Evolutionary conservation across 2,797 vertebrate genomes (phyloP).

Genomic region (Falco naumanni): DNA sequence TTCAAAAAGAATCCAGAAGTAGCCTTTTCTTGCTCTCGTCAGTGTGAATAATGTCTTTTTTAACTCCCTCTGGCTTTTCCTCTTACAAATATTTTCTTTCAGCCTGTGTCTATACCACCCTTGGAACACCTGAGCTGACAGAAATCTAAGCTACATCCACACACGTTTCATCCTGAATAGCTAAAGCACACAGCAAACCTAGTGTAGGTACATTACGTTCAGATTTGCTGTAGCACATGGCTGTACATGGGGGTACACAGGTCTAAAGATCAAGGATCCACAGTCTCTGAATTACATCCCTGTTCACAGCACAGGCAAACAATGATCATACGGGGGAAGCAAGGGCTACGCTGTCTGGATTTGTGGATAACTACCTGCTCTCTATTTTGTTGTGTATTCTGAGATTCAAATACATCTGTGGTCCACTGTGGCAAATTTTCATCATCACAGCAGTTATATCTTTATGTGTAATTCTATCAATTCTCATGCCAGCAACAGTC

Average conservation of each 20-base stretch:
- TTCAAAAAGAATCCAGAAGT: background rate
- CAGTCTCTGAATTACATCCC: background rate
- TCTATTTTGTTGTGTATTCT: background rate
- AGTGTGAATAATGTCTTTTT: background rate
- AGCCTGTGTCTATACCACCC: too few relatives aligned
- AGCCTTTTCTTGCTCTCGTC: background rate
- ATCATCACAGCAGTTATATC: background rate
- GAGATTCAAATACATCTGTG: background rate
- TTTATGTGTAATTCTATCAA: background rate
- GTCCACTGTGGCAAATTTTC: background rate
- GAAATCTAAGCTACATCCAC: background rate
- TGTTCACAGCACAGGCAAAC: accelerated
- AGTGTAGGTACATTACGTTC: accelerated
- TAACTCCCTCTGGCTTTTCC: background rate
- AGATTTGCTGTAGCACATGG: accelerated
- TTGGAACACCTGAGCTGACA: background rate
- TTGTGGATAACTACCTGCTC: background rate
- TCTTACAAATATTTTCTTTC: background rate
- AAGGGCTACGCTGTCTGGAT: background rate
- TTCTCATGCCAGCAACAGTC: background rate
- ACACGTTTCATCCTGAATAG: background rate
- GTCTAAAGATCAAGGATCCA: background rate
- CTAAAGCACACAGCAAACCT: background rate
- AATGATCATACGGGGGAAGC: background rate
- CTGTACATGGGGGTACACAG: background rate